A percentile compares a stretch with the other conserved stretches of the same genome.
Conservation (phyloP, 2,888 invertebrate genomes). For the Spodoptera littoralis region DNA sequence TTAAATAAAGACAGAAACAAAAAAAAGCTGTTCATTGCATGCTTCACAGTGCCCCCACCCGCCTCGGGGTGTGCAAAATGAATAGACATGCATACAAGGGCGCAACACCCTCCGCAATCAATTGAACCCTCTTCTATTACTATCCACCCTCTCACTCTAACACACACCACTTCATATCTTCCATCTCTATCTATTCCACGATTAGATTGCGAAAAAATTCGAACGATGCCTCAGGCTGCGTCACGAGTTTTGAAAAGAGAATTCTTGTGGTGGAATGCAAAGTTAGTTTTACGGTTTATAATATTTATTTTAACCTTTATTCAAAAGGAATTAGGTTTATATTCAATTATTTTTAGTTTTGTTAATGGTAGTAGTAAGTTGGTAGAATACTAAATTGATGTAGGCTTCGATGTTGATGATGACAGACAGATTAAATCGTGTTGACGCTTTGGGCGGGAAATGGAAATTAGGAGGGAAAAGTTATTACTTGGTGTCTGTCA, state of each 20-base stretch:
- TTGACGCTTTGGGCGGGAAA: slow-evolving; percentile 80
- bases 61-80: slow-evolving; percentile 73
- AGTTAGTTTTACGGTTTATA: slow-evolving; percentile 30
- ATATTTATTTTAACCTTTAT: slow-evolving; percentile 47
- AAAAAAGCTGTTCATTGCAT: slow-evolving; percentile 74
- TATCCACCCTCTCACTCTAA: slow-evolving; percentile 66
- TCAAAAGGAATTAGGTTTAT: slow-evolving; percentile 39
- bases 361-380: slow-evolving; percentile 36
- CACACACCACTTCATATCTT: slow-evolving; percentile 26
- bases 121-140: slow-evolving; percentile 82
- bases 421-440: slow-evolving; percentile 79
- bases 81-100: slow-evolving; percentile 78
- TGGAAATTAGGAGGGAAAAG: slow-evolving; percentile 65
- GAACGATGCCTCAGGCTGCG: slow-evolving; percentile 75
- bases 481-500: slow-evolving; percentile 40
- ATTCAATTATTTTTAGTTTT: slow-evolving; percentile 28
- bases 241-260: slow-evolving; percentile 76
- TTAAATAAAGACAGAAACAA: slow-evolving; percentile 87
- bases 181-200: slow-evolving; percentile 73
- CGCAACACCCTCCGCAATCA: slow-evolving; percentile 85
- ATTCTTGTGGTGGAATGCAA: slow-evolving; percentile 68
- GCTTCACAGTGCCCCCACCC: slow-evolving; percentile 81
- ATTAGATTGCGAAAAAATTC: slow-evolving; percentile 71
- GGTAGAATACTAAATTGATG: slow-evolving; percentile 74
- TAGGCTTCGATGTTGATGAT: slow-evolving; percentile 75